Evolutionary conservation across 2,113 vertebrate species (phyloP), one percentile per base, ranked within the genome.

Genomic region (Oenanthe melanoleuca): DNA sequence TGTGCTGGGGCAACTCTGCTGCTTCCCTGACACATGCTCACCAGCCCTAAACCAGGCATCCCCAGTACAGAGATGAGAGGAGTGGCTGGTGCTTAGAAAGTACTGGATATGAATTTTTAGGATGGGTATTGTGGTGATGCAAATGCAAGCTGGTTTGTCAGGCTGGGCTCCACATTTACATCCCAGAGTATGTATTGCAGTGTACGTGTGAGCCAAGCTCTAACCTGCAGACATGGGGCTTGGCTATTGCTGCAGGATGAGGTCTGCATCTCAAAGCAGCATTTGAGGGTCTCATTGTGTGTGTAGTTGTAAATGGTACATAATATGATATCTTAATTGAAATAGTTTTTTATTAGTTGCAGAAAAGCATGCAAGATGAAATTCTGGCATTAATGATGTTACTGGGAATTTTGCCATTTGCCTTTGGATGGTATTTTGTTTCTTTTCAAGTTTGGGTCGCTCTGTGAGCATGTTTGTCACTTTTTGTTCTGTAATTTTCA

Each of bases 381-480:
- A 60, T 45, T 52, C 75, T 94, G 82, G 79, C 65, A 59, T 80
- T 88, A 81, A 34, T 67, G 37, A 67, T 71, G 82, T 86, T 92
- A 49, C 88, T 83, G 93, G 93, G 93, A 96, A 85, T 88, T 90
- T 52, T 93, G 88, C 82, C 95, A 90, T 86, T 89, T 94, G 83
- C 75, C 52, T 94, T 93, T 93, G 81, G 88, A 82, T 94, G 86
- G 83, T 86, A 86, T 94, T 92, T 88, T 90, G 64, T 84, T 90
- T 90, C 82, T 86, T 90, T 95, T 80, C 83, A 86, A 86, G 80
- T 93, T 80, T 60, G 64, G 69, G 83, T 93, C 14, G 0, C 60
- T 93, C 38, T 0, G 1, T 88, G 80, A 47, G 69, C 45, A 20
- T 16, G 60, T 50, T 70, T 65, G 44, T 93, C 5, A 2, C 42